Conservation (phyloP, 2,888 invertebrate species). For the Lasius platythorax region DNA sequence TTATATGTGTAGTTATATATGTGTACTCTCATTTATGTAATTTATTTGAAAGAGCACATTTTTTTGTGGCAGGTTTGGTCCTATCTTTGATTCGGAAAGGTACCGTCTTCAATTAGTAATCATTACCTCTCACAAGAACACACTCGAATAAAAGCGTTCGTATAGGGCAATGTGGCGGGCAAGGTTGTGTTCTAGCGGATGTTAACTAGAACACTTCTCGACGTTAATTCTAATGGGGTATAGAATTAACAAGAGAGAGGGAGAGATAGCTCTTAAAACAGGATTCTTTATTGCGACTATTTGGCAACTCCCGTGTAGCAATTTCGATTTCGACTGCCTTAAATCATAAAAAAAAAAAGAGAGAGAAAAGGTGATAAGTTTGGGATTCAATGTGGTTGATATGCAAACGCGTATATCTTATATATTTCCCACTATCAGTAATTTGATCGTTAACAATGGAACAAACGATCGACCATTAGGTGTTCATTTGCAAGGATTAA, state of each 20-base stretch:
- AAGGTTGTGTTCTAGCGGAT: constrained; percentile 35
- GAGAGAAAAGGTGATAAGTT: constrained; percentile 29
- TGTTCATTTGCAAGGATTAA: constrained; percentile 41
- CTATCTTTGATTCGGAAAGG: constrained; percentile 2
- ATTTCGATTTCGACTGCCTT: constrained; percentile 68
- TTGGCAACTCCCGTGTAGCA: constrained; percentile 50
- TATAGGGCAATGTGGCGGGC: constrained; percentile 6
- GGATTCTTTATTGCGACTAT: constrained; percentile 4
- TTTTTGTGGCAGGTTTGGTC: neutral
- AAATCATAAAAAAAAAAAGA: constrained; percentile 48
- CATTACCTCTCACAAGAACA: neutral
- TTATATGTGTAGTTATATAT: neutral
- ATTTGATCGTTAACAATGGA: constrained; percentile 57
- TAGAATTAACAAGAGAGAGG: constrained; percentile 3
- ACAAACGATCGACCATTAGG: constrained; percentile 36
- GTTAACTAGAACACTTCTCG: constrained; percentile 3
- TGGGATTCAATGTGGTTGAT: constrained; percentile 5
- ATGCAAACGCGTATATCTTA: constrained; percentile 30
- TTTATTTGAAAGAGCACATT: neutral
- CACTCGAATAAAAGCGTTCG: neutral
- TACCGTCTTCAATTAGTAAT: neutral
- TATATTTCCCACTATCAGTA: constrained; percentile 33
- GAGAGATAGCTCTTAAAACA: neutral
- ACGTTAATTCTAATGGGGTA: constrained; percentile 1
- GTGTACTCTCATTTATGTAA: neutral